Conservation (phyloP, 2,113 vertebrate species). For the Elephas maximus region DNA sequence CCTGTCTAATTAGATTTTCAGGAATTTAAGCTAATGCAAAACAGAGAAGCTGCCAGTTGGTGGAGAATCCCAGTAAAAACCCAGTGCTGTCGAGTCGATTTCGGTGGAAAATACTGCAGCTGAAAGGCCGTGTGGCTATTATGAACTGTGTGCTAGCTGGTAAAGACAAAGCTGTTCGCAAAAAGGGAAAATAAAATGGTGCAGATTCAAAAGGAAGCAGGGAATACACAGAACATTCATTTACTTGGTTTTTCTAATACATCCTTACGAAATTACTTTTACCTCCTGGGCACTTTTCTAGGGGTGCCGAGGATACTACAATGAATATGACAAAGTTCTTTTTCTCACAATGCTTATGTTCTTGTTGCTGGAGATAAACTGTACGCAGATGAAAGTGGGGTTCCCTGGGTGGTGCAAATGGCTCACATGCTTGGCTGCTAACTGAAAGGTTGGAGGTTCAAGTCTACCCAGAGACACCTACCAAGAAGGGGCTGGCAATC, state of each 20-base stretch:
- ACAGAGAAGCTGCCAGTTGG: conserved; percentile 16
- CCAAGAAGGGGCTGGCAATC: neutral
- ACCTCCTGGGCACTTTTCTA: neutral
- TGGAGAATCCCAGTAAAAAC: neutral
- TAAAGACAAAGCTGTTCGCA: conserved; percentile 13
- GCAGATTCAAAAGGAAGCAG: neutral
- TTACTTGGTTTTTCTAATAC: neutral
- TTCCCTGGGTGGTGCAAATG: neutral
- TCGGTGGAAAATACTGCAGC: neutral
- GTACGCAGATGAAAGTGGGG: neutral
- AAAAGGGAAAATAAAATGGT: neutral
- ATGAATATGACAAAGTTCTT: neutral
- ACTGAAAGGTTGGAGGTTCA: neutral
- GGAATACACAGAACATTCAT: neutral
- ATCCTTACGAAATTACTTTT: neutral
- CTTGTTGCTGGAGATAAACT: neutral
- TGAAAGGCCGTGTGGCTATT: conserved; percentile 21
- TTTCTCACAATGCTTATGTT: neutral
- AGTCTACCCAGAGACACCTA: neutral
- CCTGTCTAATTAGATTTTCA: neutral
- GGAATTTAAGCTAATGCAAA: conserved; percentile 20
- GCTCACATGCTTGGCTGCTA: neutral
- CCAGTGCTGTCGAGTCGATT: too few relatives aligned
- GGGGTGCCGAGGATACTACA: neutral
- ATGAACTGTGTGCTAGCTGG: conserved; percentile 10